phyloP scores from a whole-genome alignment of 2,113 vertebrate genomes.

The Pyxicephalus adspersus region DNA sequence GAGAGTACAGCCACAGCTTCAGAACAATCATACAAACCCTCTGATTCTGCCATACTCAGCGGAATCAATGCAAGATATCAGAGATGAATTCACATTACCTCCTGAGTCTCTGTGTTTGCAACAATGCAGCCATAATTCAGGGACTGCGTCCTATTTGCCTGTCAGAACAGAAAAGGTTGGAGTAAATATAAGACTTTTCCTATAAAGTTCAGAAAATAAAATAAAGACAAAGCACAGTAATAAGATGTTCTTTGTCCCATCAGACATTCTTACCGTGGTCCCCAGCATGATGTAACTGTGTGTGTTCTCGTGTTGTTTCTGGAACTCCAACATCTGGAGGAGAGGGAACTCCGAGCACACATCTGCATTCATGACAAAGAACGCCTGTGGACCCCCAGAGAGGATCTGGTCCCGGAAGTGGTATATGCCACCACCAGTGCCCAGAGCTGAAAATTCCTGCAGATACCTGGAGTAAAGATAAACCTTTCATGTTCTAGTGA shows the following conservation, averaged over 20 bases:
- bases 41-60: too few species aligned
- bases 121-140: constrained; percentile 97
- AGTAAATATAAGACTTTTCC: neutral
- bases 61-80: too few species aligned
- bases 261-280: constrained; percentile 82
- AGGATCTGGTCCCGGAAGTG: constrained; percentile 99
- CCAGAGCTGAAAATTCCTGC: constrained; percentile 92
- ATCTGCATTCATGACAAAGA: constrained; percentile 95
- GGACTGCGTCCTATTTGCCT: constrained; percentile 96
- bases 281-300: constrained; percentile 91
- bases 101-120: constrained; percentile 83
- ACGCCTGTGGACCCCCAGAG: constrained; percentile 86
- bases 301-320: constrained; percentile 75
- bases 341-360: constrained; percentile 95
- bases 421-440: constrained; percentile 95
- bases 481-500: neutral
- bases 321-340: constrained; percentile 85
- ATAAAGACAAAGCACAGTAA: neutral
- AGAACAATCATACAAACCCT: too few species aligned
- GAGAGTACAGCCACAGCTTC: too few species aligned
- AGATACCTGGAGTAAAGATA: constrained; percentile 78
- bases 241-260: neutral
- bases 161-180: constrained; percentile 34
- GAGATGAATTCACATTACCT: constrained; percentile 73
- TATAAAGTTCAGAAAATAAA: neutral